Conservation (phyloP, 2,113 vertebrate genomes). For the Rhombomys opimus region DNA sequence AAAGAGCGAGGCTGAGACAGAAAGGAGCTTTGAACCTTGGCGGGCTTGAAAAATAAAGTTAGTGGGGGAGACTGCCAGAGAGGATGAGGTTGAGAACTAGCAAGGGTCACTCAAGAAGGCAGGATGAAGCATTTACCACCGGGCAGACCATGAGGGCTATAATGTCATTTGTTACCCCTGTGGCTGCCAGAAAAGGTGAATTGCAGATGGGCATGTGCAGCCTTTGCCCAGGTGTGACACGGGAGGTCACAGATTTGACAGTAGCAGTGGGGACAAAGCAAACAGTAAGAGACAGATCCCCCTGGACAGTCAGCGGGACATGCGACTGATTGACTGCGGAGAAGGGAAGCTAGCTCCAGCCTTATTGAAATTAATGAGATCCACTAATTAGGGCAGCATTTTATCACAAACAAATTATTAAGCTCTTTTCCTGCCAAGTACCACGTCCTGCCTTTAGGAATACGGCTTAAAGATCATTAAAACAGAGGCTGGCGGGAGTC, state of each 20-base stretch:
- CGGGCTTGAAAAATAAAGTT: not conserved
- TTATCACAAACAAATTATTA: conserved; percentile 80
- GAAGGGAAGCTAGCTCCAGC: not conserved
- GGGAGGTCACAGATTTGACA: not conserved
- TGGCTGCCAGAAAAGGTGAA: not conserved
- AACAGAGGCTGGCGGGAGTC: conserved; percentile 73
- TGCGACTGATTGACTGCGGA: not conserved
- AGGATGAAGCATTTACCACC: accelerated
- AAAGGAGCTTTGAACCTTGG: not conserved
- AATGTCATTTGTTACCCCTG: not conserved
- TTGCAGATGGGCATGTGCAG: not conserved
- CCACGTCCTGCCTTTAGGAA: conserved; percentile 76
- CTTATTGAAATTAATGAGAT: conserved; percentile 79
- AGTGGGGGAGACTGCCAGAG: not conserved
- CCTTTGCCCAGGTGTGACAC: not conserved
- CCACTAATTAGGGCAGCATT: conserved; percentile 79
- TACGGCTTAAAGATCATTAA: conserved; percentile 76
- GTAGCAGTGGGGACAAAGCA: not conserved
- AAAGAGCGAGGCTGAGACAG: not conserved
- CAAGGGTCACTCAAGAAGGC: not conserved
- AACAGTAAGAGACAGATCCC: not conserved
- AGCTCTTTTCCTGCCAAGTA: conserved; percentile 74
- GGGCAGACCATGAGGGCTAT: not conserved
- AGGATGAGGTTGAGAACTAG: not conserved
- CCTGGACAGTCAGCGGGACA: not conserved